Conservation (phyloP, 37 sponge, comb jelly and placozoan genomes). For the Haliclona indistincta region DNA sequence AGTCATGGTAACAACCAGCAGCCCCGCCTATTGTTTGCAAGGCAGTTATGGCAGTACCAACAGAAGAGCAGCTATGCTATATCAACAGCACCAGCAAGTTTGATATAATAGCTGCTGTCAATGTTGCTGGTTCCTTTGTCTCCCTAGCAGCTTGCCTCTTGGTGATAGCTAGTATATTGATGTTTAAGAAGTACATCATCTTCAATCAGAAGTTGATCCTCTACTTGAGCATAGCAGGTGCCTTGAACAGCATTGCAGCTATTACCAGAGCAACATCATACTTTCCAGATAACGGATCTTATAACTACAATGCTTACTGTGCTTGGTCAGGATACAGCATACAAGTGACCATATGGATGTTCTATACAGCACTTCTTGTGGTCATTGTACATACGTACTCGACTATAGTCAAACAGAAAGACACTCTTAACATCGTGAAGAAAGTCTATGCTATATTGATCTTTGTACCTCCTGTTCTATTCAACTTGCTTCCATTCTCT, state of each 20-base stretch:
- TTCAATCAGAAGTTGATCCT: slow-evolving; percentile 76
- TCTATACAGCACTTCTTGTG: slow-evolving; percentile 6
- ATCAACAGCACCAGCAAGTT: too few species aligned
- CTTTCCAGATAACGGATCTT: slow-evolving; percentile 3
- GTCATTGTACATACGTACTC: slow-evolving; percentile 24
- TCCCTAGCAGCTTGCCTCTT: background rate
- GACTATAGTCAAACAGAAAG: slow-evolving; percentile 31
- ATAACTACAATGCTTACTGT: slow-evolving; percentile 13
- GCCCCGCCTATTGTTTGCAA: too few species aligned
- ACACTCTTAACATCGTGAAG: slow-evolving; percentile 43
- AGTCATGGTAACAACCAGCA: too few species aligned
- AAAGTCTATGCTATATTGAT: slow-evolving; percentile 30
- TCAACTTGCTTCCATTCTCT: slow-evolving; percentile 67
- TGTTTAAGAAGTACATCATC: slow-evolving; percentile 77
- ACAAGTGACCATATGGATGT: slow-evolving; percentile 37
- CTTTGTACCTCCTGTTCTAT: slow-evolving; percentile 36
- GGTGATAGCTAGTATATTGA: slow-evolving; percentile 39
- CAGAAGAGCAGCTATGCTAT: too few species aligned
- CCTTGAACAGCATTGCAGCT: slow-evolving; percentile 24
- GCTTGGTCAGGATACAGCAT: slow-evolving; percentile 16
- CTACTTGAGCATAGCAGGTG: slow-evolving; percentile 50
- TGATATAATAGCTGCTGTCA: slow-evolving; percentile 5
- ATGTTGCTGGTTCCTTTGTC: background rate
- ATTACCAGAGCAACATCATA: slow-evolving; percentile 35
- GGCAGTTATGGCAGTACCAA: background rate